phyloP scores from a whole-genome alignment of 2,888 invertebrate genomes.

The Melanotus villosus region DNA sequence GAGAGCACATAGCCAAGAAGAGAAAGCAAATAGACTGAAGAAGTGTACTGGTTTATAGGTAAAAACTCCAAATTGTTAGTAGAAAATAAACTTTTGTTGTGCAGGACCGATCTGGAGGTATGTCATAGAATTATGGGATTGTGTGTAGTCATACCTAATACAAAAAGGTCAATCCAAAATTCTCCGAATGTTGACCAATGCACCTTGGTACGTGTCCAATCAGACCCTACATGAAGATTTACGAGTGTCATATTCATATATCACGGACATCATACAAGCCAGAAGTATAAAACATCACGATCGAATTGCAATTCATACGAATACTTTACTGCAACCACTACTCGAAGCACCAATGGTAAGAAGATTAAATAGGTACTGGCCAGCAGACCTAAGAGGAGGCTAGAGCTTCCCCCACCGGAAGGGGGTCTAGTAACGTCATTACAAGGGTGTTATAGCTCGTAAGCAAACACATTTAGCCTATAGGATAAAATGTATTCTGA shows the following conservation, averaged over 20 bases:
- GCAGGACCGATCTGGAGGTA: background rate
- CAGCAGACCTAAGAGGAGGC: background rate
- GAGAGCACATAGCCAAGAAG: no score
- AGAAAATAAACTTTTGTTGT: background rate
- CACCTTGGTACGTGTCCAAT: background rate
- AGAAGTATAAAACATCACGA: constrained; percentile 1
- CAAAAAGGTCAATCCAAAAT: background rate
- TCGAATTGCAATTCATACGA: background rate
- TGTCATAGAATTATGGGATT: background rate
- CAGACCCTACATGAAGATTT: background rate
- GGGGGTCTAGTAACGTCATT: background rate
- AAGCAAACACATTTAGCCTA: background rate
- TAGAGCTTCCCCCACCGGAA: background rate
- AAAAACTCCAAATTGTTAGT: background rate
- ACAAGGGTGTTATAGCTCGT: background rate
- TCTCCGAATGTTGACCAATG: background rate
- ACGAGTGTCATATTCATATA: background rate
- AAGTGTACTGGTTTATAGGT: background rate
- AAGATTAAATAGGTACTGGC: background rate
- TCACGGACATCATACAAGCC: background rate
- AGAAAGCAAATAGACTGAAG: background rate
- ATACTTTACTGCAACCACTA: background rate
- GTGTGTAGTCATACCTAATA: constrained; percentile 6
- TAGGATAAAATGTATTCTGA: background rate
- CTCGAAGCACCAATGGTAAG: background rate